Conservation (phyloP, 1,140 invertebrate species). For the Diachasma alloeum region DNA sequence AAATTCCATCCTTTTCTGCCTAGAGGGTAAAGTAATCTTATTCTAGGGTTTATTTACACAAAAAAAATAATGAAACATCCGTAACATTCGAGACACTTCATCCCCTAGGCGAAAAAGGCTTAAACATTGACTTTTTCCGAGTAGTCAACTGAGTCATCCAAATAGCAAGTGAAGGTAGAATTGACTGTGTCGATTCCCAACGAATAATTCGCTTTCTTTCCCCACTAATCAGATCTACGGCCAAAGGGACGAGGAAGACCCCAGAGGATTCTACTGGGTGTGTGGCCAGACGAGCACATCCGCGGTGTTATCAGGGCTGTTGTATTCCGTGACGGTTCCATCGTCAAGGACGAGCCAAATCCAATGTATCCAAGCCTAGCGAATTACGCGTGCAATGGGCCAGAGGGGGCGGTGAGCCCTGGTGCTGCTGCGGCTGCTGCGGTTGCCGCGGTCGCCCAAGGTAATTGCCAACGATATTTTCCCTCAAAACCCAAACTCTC, state of each 20-base stretch:
- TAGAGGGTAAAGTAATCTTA: background rate
- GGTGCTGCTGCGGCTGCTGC: conserved; percentile 74
- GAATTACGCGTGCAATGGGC: conserved; percentile 69
- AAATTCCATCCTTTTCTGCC: background rate
- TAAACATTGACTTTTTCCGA: background rate
- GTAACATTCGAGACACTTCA: too few relatives aligned
- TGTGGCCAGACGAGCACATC: conserved; percentile 93
- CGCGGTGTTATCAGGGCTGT: conserved; percentile 89
- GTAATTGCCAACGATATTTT: conserved; percentile 43
- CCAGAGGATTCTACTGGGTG: conserved; percentile 86
- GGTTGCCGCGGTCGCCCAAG: conserved; percentile 77
- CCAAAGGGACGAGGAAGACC: conserved; percentile 89
- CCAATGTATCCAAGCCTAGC: conserved; percentile 61
- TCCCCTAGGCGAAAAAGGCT: too few relatives aligned
- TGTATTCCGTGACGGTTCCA: conserved; percentile 84
- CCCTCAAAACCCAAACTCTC: background rate
- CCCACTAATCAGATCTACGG: conserved; percentile 74
- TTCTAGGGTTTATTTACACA: background rate
- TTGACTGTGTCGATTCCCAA: background rate
- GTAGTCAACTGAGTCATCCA: background rate
- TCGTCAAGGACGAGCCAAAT: conserved; percentile 78
- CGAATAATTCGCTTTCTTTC: background rate
- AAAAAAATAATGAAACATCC: too few relatives aligned
- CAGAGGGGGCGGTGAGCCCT: conserved; percentile 72
- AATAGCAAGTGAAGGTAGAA: background rate